phyloP scores from a whole-genome alignment of 2,113 vertebrate species.

The Eulacestoma nigropectus region DNA sequence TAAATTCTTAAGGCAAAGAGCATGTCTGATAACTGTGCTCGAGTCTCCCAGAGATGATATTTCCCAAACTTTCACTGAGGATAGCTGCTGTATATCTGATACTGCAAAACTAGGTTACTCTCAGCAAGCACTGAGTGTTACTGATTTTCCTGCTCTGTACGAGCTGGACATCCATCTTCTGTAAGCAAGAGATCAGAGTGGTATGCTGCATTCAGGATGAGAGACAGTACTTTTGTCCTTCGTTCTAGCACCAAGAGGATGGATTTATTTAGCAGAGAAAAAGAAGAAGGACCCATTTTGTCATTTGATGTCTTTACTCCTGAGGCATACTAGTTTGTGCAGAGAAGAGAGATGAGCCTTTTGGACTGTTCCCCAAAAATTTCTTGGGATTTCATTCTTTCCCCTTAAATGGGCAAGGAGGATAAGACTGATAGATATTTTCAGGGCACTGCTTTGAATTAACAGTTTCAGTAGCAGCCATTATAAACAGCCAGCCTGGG shows the following conservation, averaged over 20 bases:
- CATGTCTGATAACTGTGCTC: not conserved
- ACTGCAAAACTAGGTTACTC: not conserved
- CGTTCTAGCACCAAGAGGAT: not conserved
- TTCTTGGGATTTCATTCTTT: conserved; percentile 4
- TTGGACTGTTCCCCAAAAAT: conserved; percentile 17
- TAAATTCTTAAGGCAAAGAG: not conserved
- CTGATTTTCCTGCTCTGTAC: not conserved
- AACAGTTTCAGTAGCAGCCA: not conserved
- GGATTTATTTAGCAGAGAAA: not conserved
- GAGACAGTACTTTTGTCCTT: not conserved
- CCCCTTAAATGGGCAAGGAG: conserved; percentile 21
- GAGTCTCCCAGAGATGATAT: not conserved
- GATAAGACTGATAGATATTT: not conserved
- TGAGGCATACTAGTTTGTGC: not conserved
- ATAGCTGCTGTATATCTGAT: not conserved
- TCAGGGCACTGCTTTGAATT: conserved; percentile 1
- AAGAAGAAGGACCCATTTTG: not conserved
- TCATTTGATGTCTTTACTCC: not conserved
- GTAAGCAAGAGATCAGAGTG: not conserved
- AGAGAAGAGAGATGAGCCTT: not conserved
- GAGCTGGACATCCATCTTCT: not conserved
- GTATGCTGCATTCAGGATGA: not conserved
- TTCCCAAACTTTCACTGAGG: not conserved
- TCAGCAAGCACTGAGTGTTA: not conserved
- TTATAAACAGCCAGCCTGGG: not conserved